These are phyloP conservation scores for Notarius quadriscutis DNA, from an alignment of 2,113 vertebrate species.

Conservation along the genomic window DNA sequence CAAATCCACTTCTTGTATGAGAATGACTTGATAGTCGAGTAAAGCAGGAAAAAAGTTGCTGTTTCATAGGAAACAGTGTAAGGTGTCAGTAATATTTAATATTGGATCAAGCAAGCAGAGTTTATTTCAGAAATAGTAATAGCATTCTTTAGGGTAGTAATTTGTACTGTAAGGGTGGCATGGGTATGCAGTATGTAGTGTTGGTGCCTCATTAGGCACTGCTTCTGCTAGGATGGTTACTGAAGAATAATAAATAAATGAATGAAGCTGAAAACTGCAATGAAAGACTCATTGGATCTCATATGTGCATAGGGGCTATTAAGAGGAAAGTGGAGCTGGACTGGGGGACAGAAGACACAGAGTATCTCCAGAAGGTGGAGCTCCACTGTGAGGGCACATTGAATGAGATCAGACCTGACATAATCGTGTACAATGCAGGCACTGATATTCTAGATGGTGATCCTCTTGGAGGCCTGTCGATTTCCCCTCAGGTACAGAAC, in stretches of 20 bases:
- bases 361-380: conserved; percentile 89
- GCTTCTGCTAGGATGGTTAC: background rate
- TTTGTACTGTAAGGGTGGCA: background rate
- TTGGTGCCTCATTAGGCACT: background rate
- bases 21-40: background rate
- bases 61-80: background rate
- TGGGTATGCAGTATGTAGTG: background rate
- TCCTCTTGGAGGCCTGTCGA: conserved; percentile 87
- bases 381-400: conserved; percentile 79
- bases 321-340: conserved; percentile 88
- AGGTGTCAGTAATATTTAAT: background rate
- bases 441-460: conserved; percentile 92
- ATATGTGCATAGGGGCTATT: conserved; percentile 82
- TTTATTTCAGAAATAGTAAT: background rate
- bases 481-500: conserved; percentile 84
- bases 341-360: conserved; percentile 88
- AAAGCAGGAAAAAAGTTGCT: background rate
- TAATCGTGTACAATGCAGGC: conserved; percentile 91
- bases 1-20: background rate
- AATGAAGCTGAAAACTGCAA: conserved; percentile 8
- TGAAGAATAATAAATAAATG: background rate
- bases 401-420: conserved; percentile 81
- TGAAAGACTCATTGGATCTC: conserved; percentile 33
- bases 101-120: background rate
- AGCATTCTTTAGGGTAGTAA: background rate